Percentiles rank a stretch among this genome's conserved stretches.
Evolutionary conservation across 1,140 invertebrate genomes (phyloP).

Genomic region (Anoplolepis gracilipes): DNA sequence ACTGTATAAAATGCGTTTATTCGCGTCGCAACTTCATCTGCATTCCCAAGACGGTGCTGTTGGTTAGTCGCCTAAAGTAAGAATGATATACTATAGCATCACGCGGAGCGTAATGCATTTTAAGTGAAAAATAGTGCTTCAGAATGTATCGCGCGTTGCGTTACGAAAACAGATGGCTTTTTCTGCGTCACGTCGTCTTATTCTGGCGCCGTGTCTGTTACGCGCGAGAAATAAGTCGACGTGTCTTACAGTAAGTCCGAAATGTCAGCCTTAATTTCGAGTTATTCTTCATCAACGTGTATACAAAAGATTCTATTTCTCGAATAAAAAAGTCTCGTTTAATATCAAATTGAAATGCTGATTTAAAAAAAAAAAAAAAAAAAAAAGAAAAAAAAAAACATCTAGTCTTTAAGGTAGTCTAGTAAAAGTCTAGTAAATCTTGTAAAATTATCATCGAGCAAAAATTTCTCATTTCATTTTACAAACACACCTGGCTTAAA

Average conservation of each 20-base stretch:
- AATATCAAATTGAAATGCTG: background rate
- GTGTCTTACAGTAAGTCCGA: constrained; percentile 56
- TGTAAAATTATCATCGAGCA: background rate
- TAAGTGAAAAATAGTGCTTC: constrained; percentile 63
- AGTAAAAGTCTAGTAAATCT: background rate
- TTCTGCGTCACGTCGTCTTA: constrained; percentile 54
- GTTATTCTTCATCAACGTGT: constrained; percentile 41
- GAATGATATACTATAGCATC: constrained; percentile 61
- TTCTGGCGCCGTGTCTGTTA: constrained; percentile 50
- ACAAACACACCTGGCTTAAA: background rate
- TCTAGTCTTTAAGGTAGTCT: background rate
- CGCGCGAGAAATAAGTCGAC: constrained; percentile 41
- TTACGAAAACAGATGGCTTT: constrained; percentile 60
- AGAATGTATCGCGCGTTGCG: constrained; percentile 58
- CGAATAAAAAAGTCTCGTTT: background rate
- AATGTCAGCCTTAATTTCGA: constrained; percentile 55
- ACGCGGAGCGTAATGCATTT: constrained; percentile 55
- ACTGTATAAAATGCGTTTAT: background rate
- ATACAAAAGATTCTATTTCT: constrained; percentile 6
- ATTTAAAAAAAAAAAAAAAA: background rate
- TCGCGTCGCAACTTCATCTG: constrained; percentile 12
- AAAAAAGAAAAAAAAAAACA: background rate
- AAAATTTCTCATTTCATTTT: constrained; percentile 2
- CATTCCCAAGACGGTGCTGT: constrained; percentile 46
- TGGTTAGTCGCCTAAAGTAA: constrained; percentile 49